These are phyloP conservation scores for Ellobius talpinus DNA, from an alignment of 2,113 vertebrate genomes.

Conservation along the genomic window DNA sequence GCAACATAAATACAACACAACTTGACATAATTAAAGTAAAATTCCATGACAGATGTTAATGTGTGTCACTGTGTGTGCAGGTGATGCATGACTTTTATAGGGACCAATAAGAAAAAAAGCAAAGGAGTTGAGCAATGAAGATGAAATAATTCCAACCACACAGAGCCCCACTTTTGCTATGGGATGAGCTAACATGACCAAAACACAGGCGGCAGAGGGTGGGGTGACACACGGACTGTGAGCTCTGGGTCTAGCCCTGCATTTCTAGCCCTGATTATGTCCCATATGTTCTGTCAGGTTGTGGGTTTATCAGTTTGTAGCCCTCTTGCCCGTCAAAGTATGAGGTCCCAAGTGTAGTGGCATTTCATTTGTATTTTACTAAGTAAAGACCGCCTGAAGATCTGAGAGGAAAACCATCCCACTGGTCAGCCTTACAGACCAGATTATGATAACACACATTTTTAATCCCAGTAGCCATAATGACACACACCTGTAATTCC, in stretches of 20 bases:
- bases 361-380: too few relatives aligned
- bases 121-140: slow-evolving; percentile 4
- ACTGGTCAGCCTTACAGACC: too few relatives aligned
- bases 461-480: too few relatives aligned
- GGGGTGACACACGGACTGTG: too few relatives aligned
- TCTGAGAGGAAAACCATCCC: too few relatives aligned
- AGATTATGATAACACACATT: too few relatives aligned
- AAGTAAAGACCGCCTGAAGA: too few relatives aligned
- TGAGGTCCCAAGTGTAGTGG: neutral
- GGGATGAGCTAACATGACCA: neutral
- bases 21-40: neutral
- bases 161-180: neutral
- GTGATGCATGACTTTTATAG: neutral
- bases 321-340: neutral
- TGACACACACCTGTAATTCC: too few relatives aligned
- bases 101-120: neutral
- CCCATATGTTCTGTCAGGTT: neutral
- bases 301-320: neutral
- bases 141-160: neutral
- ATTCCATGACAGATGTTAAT: neutral
- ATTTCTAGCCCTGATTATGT: neutral
- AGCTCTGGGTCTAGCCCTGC: neutral
- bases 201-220: neutral
- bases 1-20: neutral
- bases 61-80: neutral